Conservation (phyloP, 2,113 vertebrate genomes). For the Charadrius vociferus region DNA sequence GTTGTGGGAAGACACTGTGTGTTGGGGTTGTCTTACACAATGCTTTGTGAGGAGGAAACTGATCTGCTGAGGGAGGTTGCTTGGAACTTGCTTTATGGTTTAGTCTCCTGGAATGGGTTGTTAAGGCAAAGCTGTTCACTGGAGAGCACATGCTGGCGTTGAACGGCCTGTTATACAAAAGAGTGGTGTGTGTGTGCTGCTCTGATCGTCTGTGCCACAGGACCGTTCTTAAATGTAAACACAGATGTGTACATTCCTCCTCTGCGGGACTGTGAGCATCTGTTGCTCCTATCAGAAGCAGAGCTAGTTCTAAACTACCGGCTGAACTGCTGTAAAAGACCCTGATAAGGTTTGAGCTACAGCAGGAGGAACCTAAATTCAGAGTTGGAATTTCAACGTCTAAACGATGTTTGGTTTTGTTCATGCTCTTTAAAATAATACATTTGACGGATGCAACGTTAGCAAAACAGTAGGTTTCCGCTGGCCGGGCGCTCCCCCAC, state of each 20-base stretch:
- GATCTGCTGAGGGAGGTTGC: neutral
- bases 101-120: neutral
- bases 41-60: neutral
- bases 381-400: too few relatives aligned
- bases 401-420: fast-evolving
- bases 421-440: fast-evolving
- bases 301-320: neutral
- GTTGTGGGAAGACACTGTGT: neutral
- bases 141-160: fast-evolving
- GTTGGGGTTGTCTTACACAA: neutral
- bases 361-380: neutral
- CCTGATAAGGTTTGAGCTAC: neutral
- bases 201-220: neutral
- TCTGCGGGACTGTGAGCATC: neutral
- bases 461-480: fast-evolving
- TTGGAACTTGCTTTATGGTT: neutral
- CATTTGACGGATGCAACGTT: fast-evolving
- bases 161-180: fast-evolving
- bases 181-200: fast-evolving
- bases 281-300: neutral
- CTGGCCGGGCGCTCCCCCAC: neutral
- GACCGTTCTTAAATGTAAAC: neutral
- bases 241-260: neutral
- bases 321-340: neutral
- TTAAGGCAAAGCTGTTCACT: neutral